Conservation (phyloP, 2,888 invertebrate genomes). For the Hoplodrina ambigua region DNA sequence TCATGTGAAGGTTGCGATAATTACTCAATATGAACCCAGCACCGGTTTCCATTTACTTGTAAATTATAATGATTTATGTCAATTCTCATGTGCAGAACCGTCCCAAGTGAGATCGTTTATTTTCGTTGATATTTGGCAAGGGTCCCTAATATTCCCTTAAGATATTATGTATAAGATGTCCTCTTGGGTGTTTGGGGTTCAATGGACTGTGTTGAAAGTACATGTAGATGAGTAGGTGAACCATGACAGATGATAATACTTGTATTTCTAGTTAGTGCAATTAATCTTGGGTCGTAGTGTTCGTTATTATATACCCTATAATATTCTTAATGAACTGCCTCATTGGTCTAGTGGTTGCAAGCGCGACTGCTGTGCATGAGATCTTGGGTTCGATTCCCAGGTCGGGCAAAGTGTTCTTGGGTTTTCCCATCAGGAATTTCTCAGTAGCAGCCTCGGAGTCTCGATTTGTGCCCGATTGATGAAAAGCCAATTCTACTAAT, state of each 20-base stretch:
- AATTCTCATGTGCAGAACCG: constrained; percentile 5
- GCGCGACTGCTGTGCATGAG: too few species aligned
- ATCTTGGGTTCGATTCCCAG: too few species aligned
- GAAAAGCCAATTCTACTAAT: too few species aligned
- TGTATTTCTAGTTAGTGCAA: too few species aligned
- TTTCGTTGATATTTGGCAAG: constrained; percentile 17
- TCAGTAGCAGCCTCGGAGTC: too few species aligned
- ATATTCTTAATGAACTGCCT: too few species aligned
- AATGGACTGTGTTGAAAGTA: constrained; percentile 1
- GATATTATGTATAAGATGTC: constrained; percentile 19
- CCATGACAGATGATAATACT: too few species aligned
- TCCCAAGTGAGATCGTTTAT: constrained; percentile 26
- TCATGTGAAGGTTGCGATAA: constrained; percentile 4
- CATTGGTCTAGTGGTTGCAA: too few species aligned
- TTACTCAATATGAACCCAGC: constrained; percentile 17
- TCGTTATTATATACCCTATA: not conserved
- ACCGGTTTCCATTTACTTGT: constrained; percentile 23
- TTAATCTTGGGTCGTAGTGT: too few species aligned
- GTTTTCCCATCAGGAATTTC: too few species aligned
- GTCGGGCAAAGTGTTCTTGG: too few species aligned
- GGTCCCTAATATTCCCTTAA: constrained; percentile 16
- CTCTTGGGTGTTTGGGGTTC: constrained; percentile 3
- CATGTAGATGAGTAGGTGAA: not conserved
- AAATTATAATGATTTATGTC: constrained; percentile 26
- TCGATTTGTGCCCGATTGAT: too few species aligned